Conservation (phyloP, 2,888 invertebrate genomes). For the Acanthoscelides obtectus region DNA sequence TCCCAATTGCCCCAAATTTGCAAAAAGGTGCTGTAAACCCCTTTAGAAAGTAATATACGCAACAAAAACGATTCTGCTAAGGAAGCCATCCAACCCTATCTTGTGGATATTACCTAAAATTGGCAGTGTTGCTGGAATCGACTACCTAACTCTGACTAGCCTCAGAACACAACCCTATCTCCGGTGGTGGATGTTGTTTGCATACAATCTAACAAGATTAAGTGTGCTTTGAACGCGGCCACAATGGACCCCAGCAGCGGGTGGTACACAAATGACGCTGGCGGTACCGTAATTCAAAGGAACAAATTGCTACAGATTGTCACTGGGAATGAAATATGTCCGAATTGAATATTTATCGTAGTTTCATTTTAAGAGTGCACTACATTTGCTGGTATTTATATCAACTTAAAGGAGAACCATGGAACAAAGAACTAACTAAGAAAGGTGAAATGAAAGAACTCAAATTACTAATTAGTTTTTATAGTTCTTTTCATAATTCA, state of each 20-base stretch:
- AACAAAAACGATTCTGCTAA: neutral
- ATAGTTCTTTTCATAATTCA: no score
- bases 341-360: no score
- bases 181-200: conserved; percentile 1
- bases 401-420: no score
- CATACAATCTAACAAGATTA: conserved; percentile 5
- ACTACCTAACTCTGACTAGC: neutral
- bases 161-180: neutral
- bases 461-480: no score
- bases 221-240: neutral
- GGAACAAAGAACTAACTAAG: no score
- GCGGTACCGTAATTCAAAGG: neutral
- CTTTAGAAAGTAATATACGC: neutral
- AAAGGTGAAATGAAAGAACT: no score
- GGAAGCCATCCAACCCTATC: neutral
- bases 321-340: no score
- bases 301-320: neutral
- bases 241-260: neutral
- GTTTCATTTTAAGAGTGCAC: no score
- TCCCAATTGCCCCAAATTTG: neutral
- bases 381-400: no score
- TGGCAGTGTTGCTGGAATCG: conserved; percentile 1
- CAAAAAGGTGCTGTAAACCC: neutral
- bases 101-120: neutral
- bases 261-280: neutral